Percentiles rank a stretch among this genome's conserved stretches.
Evolutionary conservation across 2,888 invertebrate species (phyloP).

Genomic region (Ceratothoa steindachneri): DNA sequence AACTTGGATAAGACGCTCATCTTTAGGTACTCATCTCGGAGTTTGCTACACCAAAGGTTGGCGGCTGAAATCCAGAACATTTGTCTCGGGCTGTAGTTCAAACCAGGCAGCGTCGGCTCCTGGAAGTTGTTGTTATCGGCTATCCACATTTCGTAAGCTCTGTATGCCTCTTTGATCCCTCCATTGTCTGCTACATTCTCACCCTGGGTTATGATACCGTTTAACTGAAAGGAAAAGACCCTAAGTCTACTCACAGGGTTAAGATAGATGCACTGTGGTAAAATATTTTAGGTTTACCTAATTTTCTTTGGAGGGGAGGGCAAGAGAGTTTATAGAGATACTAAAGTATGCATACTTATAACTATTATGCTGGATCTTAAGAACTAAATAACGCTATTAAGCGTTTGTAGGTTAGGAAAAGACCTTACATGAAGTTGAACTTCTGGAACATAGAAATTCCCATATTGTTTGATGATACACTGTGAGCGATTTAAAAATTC

Average conservation of each 20-base stretch:
- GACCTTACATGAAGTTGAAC: constrained; percentile 66
- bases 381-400: too few species aligned
- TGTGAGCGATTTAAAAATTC: constrained; percentile 77
- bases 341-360: too few species aligned
- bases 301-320: too few species aligned
- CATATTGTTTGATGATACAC: constrained; percentile 90
- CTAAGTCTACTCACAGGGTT: too few species aligned
- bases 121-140: constrained; percentile 51
- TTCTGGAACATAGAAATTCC: constrained; percentile 77
- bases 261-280: too few species aligned
- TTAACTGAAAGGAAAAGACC: constrained; percentile 50
- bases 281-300: too few species aligned
- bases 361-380: too few species aligned
- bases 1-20: constrained; percentile 71
- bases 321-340: too few species aligned
- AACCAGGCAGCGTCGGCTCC: constrained; percentile 67
- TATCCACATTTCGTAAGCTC: constrained; percentile 39
- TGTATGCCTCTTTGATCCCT: constrained; percentile 54
- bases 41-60: constrained; percentile 81
- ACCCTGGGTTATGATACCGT: constrained; percentile 56
- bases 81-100: constrained; percentile 53
- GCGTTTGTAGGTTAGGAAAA: not conserved
- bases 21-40: constrained; percentile 66
- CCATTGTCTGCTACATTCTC: constrained; percentile 59
- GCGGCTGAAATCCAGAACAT: constrained; percentile 78